Percentiles rank a stretch among this genome's conserved stretches.
These are phyloP conservation scores for Noctua fimbriata DNA, from an alignment of 2,888 invertebrate genomes.

Conservation along the genomic window DNA sequence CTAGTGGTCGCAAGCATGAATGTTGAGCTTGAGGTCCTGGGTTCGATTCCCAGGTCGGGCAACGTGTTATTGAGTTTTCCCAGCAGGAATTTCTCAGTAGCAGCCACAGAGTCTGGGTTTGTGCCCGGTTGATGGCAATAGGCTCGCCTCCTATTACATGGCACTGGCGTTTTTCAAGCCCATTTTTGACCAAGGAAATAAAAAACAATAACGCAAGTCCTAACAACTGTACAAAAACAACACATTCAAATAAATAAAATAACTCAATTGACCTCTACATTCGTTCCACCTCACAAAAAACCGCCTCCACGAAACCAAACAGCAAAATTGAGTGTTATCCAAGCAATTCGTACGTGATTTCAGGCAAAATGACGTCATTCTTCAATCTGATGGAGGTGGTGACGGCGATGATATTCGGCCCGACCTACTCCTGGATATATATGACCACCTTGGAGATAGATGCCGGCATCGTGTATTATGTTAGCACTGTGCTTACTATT, in stretches of 20 bases:
- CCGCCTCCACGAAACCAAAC: slow-evolving; percentile 26
- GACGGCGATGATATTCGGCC: slow-evolving; percentile 93
- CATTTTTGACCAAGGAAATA: neutral
- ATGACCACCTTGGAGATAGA: slow-evolving; percentile 91
- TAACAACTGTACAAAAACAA: neutral
- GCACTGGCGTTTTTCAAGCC: neutral
- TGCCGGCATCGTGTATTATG: slow-evolving; percentile 92
- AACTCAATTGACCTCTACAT: slow-evolving; percentile 1
- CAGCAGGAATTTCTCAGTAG: neutral
- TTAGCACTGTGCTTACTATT: slow-evolving; percentile 91
- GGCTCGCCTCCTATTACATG: neutral
- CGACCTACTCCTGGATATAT: slow-evolving; percentile 93
- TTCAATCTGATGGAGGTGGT: slow-evolving; percentile 93
- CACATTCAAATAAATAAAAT: slow-evolving; percentile 1
- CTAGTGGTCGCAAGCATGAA: neutral
- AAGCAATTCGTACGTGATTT: slow-evolving; percentile 55
- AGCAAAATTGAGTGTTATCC: slow-evolving; percentile 46
- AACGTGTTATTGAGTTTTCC: neutral
- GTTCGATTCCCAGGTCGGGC: neutral
- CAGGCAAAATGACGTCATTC: slow-evolving; percentile 93
- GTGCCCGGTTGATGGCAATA: neutral
- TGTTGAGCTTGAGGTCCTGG: neutral
- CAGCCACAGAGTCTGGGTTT: neutral
- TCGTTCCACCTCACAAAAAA: slow-evolving; percentile 35
- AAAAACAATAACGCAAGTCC: neutral